phyloP scores from a whole-genome alignment of 2,888 invertebrate species.

The Nemoura dubitans region DNA sequence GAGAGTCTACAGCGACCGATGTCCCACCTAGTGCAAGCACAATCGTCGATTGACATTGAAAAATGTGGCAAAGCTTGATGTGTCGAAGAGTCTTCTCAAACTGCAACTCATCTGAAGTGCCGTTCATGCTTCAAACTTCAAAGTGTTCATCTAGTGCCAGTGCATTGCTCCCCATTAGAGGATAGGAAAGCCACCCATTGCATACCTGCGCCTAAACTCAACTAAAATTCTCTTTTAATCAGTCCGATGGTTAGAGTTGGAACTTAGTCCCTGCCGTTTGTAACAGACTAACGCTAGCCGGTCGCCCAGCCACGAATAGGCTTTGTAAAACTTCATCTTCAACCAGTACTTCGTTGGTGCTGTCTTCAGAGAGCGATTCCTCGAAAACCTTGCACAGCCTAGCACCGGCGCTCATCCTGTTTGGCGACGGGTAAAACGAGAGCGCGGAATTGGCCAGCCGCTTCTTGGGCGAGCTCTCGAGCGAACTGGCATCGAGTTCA shows the following conservation, averaged over 20 bases:
- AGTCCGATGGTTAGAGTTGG: slow-evolving; percentile 33
- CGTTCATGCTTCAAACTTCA: slow-evolving; percentile 32
- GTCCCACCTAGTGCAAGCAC: neutral
- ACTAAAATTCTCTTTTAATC: slow-evolving; percentile 17
- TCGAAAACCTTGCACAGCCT: slow-evolving; percentile 60
- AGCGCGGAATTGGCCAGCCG: slow-evolving; percentile 14
- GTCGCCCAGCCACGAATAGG: slow-evolving; percentile 47
- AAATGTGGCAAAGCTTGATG: neutral
- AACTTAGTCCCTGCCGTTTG: slow-evolving; percentile 43
- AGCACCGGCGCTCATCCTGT: slow-evolving; percentile 57
- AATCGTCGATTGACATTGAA: neutral
- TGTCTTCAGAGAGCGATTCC: slow-evolving; percentile 54
- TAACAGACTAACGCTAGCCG: slow-evolving; percentile 49
- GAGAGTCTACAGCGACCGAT: neutral
- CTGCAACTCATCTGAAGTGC: slow-evolving; percentile 21
- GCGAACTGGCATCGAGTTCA: neutral
- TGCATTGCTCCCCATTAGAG: slow-evolving; percentile 8
- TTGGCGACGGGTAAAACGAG: slow-evolving; percentile 47
- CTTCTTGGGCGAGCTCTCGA: slow-evolving; percentile 42
- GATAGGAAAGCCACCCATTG: slow-evolving; percentile 16
- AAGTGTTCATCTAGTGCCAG: slow-evolving; percentile 24
- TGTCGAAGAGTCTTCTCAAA: neutral
- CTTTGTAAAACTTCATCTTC: slow-evolving; percentile 50
- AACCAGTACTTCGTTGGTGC: neutral
- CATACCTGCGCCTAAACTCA: slow-evolving; percentile 29